Conservation (phyloP, 2,888 invertebrate species). For the Xestia ashworthii region DNA sequence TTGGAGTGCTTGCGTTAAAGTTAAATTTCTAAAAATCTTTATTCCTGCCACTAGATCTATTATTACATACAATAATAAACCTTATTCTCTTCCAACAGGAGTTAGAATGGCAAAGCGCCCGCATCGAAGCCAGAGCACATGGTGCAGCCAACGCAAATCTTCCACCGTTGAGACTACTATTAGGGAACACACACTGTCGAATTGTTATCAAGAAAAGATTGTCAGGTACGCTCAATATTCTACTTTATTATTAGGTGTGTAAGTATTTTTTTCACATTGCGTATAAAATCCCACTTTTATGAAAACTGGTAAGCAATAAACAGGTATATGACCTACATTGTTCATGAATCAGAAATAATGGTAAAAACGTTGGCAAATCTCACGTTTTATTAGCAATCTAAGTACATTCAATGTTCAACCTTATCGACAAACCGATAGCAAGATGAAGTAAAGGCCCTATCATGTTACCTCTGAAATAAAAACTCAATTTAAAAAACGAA, state of each 20-base stretch:
- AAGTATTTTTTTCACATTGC: neutral
- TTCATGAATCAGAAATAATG: neutral
- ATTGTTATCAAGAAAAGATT: constrained; percentile 98
- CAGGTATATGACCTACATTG: neutral
- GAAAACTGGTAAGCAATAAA: neutral
- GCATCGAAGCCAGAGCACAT: constrained; percentile 97
- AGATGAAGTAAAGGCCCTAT: neutral
- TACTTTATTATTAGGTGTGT: neutral
- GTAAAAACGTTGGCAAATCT: neutral
- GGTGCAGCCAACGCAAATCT: constrained; percentile 87
- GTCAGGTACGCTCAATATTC: constrained; percentile 90
- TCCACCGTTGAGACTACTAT: constrained; percentile 97
- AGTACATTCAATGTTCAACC: neutral
- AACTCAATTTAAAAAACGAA: too few relatives aligned
- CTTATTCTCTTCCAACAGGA: constrained; percentile 85
- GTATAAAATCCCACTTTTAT: neutral
- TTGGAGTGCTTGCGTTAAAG: accelerated
- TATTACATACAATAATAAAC: constrained; percentile 10
- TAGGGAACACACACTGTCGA: constrained; percentile 98
- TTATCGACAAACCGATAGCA: neutral
- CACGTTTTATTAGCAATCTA: neutral
- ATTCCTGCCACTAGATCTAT: neutral
- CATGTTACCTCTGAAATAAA: too few relatives aligned
- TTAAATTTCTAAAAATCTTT: neutral
- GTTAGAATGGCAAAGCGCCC: constrained; percentile 98